Base-by-base conservation (phyloP, 2,888 invertebrate genomes). In the Chelonus formosanus region DNA sequence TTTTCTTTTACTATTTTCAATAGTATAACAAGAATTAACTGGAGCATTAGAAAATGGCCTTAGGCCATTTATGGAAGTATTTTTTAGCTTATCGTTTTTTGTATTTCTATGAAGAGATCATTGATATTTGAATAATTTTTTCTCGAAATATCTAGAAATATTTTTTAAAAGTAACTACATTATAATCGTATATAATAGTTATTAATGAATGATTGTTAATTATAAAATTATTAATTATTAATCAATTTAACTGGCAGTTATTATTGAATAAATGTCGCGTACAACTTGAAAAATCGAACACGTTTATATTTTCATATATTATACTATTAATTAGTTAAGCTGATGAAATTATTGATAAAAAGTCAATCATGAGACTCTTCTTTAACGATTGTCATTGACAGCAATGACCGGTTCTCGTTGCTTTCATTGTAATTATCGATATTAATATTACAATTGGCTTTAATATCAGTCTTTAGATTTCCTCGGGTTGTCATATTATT, bases 381-480 rank as follows among this genome's bases (percentile, higher is more conserved):
- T 73, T 80, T 78, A 57, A 77, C 67, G 70, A 71, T 74, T 8
- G 74, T 69, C 68, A 73, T 75, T 71, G 74, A 70, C 67, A 69
- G 73, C 65, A 36, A 61, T 53, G 53, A 53, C 10, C 61, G 43
- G n/a, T 73, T 74, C 54, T 80, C 78, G 63, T 75, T 75, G 31
- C 73, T 73, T 65, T 79, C 78, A 34, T 73, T 69, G 67, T 78
- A 80, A 32, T 80, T 77, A 56, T 78, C 79, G 68, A 76, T 68
- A 70, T 77, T 78, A 76, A 75, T 71, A 67, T 75, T 81, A 77
- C 75, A 77, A 76, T 83, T 83, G 80, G 80, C 79, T 78, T 83
- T 80, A 71, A 81, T 81, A 73, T 83, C 83, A 83, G 83, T 83
- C 83, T 83, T 83, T 75, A 81, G 80, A 75, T 81, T 82, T 77